These are phyloP conservation scores for Tetranychus truncatus DNA, from an alignment of 2,888 invertebrate species.

Conservation along the genomic window DNA sequence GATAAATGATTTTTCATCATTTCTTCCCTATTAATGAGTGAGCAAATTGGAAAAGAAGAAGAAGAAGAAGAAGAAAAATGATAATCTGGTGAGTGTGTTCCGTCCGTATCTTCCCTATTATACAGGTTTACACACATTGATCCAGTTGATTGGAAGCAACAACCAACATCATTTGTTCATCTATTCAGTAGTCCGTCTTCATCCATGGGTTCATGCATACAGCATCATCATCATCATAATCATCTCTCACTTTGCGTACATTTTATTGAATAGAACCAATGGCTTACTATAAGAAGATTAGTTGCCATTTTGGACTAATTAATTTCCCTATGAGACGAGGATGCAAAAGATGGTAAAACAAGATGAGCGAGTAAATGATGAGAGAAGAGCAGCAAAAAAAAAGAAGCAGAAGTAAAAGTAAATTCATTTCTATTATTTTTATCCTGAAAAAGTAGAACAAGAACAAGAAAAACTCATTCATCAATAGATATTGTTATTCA, in stretches of 20 bases:
- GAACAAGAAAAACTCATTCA: neutral
- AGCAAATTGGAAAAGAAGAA: neutral
- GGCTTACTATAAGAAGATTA: neutral
- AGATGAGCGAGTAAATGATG: neutral
- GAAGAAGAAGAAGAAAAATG: neutral
- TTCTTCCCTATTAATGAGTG: neutral
- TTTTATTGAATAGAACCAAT: neutral
- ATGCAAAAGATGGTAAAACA: neutral
- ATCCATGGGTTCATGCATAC: neutral
- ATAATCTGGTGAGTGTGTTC: neutral
- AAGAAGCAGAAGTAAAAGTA: too few species aligned
- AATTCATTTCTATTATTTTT: too few species aligned
- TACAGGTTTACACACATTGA: neutral
- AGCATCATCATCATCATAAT: neutral
- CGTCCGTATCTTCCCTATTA: neutral
- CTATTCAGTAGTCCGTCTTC: neutral
- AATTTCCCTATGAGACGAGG: neutral
- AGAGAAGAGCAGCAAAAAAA: neutral
- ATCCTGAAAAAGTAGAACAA: neutral
- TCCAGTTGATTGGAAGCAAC: neutral
- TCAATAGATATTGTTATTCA: too few species aligned
- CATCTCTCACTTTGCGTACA: neutral
- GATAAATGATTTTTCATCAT: neutral
- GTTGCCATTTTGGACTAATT: conserved; percentile 1
- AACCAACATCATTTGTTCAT: neutral